Percentiles rank a stretch among this genome's conserved stretches.
Evolutionary conservation across 2,888 invertebrate species (phyloP).

Genomic region (Trisateles emortualis): DNA sequence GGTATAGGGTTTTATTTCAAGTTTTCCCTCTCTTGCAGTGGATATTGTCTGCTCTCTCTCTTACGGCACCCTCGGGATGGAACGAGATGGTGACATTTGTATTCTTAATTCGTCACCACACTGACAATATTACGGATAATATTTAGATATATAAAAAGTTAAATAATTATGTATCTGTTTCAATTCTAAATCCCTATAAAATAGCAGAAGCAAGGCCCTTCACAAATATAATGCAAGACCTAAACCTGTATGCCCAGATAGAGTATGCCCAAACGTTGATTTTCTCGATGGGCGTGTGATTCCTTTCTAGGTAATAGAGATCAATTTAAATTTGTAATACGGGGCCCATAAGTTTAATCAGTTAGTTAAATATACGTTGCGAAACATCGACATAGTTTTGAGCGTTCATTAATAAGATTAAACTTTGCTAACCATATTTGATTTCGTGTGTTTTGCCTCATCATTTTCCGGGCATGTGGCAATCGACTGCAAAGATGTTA

Average conservation of each 20-base stretch:
- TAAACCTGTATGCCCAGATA: conserved; percentile 19
- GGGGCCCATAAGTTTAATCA: conserved; percentile 22
- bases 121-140: no score
- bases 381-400: conserved; percentile 17
- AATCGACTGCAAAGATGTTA: no score
- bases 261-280: conserved; percentile 1
- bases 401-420: conserved; percentile 10
- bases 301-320: conserved; percentile 37
- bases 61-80: no score
- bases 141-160: no score
- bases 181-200: background rate
- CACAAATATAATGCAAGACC: background rate
- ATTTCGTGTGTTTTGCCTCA: background rate
- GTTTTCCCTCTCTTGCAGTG: no score
- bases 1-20: no score
- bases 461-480: conserved; percentile 2
- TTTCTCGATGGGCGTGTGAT: conserved; percentile 39
- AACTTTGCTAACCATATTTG: conserved; percentile 8
- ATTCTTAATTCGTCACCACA: no score
- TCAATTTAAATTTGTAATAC: conserved; percentile 44
- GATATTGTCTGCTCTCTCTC: no score
- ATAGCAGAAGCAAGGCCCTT: background rate
- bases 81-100: no score
- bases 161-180: background rate
- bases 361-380: conserved; percentile 22